Evolutionary conservation across 2,113 vertebrate species (phyloP).

Genomic region (Myrmecobius fasciatus): DNA sequence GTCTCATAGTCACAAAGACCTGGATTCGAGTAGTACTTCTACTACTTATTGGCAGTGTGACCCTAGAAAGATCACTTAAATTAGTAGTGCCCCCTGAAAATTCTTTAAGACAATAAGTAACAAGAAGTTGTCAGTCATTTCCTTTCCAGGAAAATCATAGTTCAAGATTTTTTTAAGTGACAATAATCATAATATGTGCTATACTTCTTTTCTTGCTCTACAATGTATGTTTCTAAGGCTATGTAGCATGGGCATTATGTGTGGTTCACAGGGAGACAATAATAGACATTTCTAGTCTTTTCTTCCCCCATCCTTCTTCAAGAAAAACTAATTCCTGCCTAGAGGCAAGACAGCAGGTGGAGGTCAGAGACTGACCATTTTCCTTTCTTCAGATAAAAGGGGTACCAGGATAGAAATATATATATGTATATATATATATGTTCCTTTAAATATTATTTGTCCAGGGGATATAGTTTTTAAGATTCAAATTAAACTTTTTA

Average conservation of each 20-base stretch:
- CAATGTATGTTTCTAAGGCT: not conserved
- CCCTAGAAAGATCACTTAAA: not conserved
- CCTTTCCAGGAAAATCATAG: not conserved
- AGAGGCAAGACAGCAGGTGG: not conserved
- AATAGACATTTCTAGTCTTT: not conserved
- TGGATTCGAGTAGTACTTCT: not conserved
- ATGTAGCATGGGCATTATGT: not conserved
- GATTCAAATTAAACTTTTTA: not conserved
- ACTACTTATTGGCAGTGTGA: not conserved
- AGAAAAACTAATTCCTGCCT: not conserved
- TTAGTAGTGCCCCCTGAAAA: not conserved
- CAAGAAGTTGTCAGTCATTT: not conserved
- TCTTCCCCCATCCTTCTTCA: not conserved
- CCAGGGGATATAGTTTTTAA: not conserved
- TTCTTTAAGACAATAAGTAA: not conserved
- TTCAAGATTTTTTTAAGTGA: not conserved
- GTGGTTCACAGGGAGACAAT: not conserved
- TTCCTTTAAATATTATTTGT: not conserved
- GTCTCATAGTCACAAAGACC: not conserved
- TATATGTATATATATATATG: not conserved
- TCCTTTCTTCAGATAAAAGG: not conserved
- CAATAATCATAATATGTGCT: not conserved
- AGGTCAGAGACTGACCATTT: not conserved
- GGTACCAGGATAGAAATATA: not conserved
- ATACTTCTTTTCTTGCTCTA: not conserved